Conservation (phyloP, 2,888 invertebrate genomes). For the Drosophila mayaguana region DNA sequence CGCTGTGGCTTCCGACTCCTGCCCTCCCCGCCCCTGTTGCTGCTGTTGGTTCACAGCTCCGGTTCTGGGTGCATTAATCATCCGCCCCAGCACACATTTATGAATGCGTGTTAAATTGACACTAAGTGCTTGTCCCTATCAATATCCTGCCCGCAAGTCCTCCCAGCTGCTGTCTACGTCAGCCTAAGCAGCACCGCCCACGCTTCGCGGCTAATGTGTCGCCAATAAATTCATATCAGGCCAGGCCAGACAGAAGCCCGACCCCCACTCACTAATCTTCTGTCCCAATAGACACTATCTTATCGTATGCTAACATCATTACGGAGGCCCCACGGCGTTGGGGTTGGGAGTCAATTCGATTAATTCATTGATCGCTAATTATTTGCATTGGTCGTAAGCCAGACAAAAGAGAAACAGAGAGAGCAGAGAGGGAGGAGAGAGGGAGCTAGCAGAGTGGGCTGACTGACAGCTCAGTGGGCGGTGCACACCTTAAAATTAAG, state of each 20-base stretch:
- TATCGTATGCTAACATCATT: conserved; percentile 57
- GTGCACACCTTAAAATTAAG: conserved; percentile 32
- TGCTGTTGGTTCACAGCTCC: background rate
- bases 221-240: conserved; percentile 62
- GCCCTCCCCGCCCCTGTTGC: background rate
- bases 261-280: background rate
- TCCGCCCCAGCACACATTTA: conserved; percentile 27
- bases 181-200: conserved; percentile 23
- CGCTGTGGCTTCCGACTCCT: background rate
- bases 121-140: conserved; percentile 62
- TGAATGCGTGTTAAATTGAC: conserved; percentile 71
- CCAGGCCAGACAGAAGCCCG: conserved; percentile 27
- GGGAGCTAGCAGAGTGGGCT: too few species aligned
- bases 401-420: background rate
- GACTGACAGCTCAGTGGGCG: conserved; percentile 11
- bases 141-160: conserved; percentile 48
- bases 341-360: conserved; percentile 37
- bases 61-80: conserved; percentile 54
- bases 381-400: conserved; percentile 43
- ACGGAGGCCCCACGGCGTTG: conserved; percentile 15
- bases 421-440: background rate
- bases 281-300: conserved; percentile 48
- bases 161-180: conserved; percentile 11
- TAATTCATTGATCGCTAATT: conserved; percentile 62
- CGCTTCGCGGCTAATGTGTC: conserved; percentile 37